Base-by-base conservation (phyloP, 2,888 invertebrate genomes). In the Eilema griseolum region DNA sequence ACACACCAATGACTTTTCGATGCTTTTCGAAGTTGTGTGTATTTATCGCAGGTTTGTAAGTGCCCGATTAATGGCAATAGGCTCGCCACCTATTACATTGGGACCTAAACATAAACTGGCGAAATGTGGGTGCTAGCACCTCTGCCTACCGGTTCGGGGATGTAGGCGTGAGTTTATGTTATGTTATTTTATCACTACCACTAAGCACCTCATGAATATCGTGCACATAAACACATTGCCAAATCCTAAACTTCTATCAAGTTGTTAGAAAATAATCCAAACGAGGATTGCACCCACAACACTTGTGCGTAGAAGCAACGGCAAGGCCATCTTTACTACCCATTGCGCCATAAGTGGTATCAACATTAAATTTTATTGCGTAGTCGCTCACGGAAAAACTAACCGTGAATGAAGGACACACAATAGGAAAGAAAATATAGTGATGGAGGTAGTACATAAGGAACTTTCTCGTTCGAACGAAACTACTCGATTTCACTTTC, bases 341-440 rank as follows among this genome's bases (percentile, higher is more conserved):
- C 56, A 56, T 65, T 65, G 65, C 65, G 56, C 52, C 65, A 65
- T 56, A 23, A 14, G 12, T 65, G 52, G n/a, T 52, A 56, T 28
- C 31, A 61, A 61, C 60, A 61, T 61, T 31, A 14, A 26, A 20
- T n/a, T 60, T 11, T 61, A 31, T 61, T 61, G 61, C 61, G 61
- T 10, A 61, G 31, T 28, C 10, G n/a, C n/a, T 33, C n/a, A 52
- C 52, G 52, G 52, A n/a, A 52, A 52, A 52, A n/a, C n/a, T 52
- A 52, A 46, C 20, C 10, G n/a, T n/a, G n/a, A 10, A n/a, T 52
- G n/a, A 52, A 52, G 52, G 52, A 52, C 52, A n/a, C n/a, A n/a
- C n/a, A n/a, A n/a, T n/a, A 52, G 52, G 52, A 52, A 52, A 52
- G n/a, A 52, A 52, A n/a, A n/a, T 1, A n/a, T 46, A 46, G 20